Conservation (phyloP, 1,140 invertebrate species). For the Hyphantria cunea region DNA sequence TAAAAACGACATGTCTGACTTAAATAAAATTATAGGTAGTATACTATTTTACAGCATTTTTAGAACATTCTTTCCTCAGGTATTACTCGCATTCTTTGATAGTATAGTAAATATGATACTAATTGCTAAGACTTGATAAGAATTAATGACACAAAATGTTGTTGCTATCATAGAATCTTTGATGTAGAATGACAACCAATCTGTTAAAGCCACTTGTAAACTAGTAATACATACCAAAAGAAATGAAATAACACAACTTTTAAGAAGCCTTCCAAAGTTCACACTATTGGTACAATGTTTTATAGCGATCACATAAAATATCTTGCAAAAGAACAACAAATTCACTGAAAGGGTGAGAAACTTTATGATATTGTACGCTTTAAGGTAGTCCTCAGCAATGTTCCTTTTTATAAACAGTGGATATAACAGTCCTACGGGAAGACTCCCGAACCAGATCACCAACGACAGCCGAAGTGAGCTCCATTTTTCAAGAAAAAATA, state of each 20-base stretch:
- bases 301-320: slow-evolving; percentile 30
- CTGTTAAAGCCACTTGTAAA: slow-evolving; percentile 50
- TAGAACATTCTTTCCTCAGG: too few relatives aligned
- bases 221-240: slow-evolving; percentile 48
- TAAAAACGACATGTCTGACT: too few relatives aligned
- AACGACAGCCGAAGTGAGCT: slow-evolving; percentile 14
- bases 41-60: too few relatives aligned
- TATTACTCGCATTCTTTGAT: slow-evolving; percentile 1
- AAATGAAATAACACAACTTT: slow-evolving; percentile 46
- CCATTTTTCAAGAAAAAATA: slow-evolving; percentile 21
- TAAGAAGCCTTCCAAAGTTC: slow-evolving; percentile 37
- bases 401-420: not conserved
- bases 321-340: slow-evolving; percentile 31
- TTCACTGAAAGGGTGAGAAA: slow-evolving; percentile 35
- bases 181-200: slow-evolving; percentile 45
- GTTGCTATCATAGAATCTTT: slow-evolving; percentile 22
- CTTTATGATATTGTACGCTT: slow-evolving; percentile 25
- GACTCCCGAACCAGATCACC: slow-evolving; percentile 22
- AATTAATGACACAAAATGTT: slow-evolving; percentile 51
- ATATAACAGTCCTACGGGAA: slow-evolving; percentile 23
- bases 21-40: too few relatives aligned
- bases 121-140: slow-evolving; percentile 42
- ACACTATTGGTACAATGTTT: slow-evolving; percentile 7
- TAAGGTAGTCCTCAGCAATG: slow-evolving; percentile 7
- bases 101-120: slow-evolving; percentile 20